Percentiles rank a stretch among this genome's conserved stretches.
Evolutionary conservation across 2,113 vertebrate species (phyloP).

Genomic region (Callithrix jacchus): DNA sequence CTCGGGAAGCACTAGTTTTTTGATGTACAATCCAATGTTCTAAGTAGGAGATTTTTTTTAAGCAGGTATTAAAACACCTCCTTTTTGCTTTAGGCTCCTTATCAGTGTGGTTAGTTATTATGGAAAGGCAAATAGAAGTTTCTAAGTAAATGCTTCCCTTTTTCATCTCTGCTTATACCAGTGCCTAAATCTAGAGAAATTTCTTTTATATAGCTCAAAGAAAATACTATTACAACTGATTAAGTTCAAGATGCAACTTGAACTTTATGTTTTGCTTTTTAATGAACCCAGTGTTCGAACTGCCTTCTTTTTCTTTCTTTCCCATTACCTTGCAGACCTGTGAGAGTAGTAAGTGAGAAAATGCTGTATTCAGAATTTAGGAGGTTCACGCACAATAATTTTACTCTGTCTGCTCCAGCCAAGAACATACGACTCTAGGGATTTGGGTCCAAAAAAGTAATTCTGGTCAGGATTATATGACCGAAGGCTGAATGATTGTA

Average conservation of each 20-base stretch:
- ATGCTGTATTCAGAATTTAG: conserved; percentile 29
- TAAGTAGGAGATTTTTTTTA: not conserved
- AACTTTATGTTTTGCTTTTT: conserved; percentile 52
- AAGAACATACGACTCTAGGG: conserved; percentile 56
- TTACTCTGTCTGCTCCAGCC: not conserved
- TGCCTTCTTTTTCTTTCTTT: conserved; percentile 36
- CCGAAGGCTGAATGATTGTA: not conserved
- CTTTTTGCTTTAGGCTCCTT: not conserved
- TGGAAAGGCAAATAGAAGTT: not conserved
- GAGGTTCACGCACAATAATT: conserved; percentile 20
- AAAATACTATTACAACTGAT: conserved; percentile 42
- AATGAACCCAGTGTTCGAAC: conserved; percentile 37
- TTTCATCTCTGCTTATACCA: not conserved
- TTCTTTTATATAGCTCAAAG: not conserved
- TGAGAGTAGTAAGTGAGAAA: conserved; percentile 9
- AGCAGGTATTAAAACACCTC: not conserved
- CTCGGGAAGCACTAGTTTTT: not conserved
- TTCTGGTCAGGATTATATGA: conserved; percentile 35
- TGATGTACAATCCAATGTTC: not conserved
- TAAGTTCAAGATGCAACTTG: conserved; percentile 32
- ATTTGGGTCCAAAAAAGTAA: conserved; percentile 44
- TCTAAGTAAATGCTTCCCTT: not conserved
- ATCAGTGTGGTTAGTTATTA: not conserved
- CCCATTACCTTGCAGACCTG: conserved; percentile 13
- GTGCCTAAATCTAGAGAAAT: conserved; percentile 8